Base-by-base conservation (phyloP, 2,113 vertebrate species). In the Ploceus nigricollis region DNA sequence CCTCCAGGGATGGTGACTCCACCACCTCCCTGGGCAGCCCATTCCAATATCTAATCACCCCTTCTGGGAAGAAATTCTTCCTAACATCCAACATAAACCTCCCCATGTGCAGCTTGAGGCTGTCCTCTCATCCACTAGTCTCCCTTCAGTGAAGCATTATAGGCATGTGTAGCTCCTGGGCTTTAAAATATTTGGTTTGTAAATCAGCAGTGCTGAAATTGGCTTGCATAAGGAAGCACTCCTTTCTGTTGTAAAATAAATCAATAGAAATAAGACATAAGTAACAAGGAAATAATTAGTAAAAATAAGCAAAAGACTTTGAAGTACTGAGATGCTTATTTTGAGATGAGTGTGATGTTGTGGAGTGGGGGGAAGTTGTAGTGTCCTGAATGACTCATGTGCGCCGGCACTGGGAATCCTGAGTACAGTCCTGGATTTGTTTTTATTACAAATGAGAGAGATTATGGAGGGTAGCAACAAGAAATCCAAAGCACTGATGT, bases 141-240 rank as follows among this genome's bases (percentile, higher is more conserved):
- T 56, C 4, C 22, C 35, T 72, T 68, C 40, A 61, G 0, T 2
- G 16, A 78, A 45, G 7, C 25, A 33, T 64, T 81, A 18, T 3
- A 11, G 0, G 0, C 22, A 2, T 3, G 0, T 19, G 1, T 39
- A 53, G 16, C 23, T 42, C 10, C 19, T 37, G 4, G 31, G 25
- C 23, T 80, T 63, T 68, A 35, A 82, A 61, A 39, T 22, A 15
- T 0, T 13, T 31, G 4, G 21, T 10, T n/a, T 56, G 13, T 48
- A 57, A 72, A 50, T 66, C 12, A 40, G 19, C 21, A 33, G 5
- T 45, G 31, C 30, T 44, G 40, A 40, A 84, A 53, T 33, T 25
- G 27, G 6, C 39, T 72, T 70, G 10, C 2, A 0, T 27, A 11
- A n/a, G 23, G 65, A 69, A 42, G 27, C 5, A 1, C 19, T 72